phyloP scores from a whole-genome alignment of 2,113 vertebrate genomes.

The Archilochus colubris region DNA sequence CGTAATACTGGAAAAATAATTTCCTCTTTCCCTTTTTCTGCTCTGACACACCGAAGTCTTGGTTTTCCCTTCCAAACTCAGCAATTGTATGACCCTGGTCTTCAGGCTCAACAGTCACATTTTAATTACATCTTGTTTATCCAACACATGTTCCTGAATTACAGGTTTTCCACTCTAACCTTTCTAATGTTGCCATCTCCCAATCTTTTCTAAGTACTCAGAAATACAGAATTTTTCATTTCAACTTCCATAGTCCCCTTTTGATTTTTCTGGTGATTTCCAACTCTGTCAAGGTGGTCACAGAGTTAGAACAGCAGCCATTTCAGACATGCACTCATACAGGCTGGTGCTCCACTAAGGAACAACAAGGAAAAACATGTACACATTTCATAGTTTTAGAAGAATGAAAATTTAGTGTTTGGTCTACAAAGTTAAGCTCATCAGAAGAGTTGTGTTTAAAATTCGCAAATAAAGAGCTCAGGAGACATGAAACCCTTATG shows the following conservation, averaged over 20 bases:
- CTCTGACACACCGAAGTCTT: not conserved
- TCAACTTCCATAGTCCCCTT: slow-evolving; percentile 24
- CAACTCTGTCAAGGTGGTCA: not conserved
- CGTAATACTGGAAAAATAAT: not conserved
- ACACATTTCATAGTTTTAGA: not conserved
- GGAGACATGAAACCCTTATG: not conserved
- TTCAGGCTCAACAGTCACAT: not conserved
- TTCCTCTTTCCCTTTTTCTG: slow-evolving; percentile 6
- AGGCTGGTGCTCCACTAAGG: not conserved
- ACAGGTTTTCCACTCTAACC: not conserved
- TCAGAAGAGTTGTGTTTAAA: not conserved
- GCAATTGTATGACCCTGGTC: rapidly evolving
- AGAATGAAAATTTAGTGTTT: not conserved
- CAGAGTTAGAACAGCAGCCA: not conserved
- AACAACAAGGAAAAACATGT: not conserved
- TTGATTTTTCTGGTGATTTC: slow-evolving; percentile 1
- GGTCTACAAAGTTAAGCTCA: not conserved
- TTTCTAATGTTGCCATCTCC: not conserved
- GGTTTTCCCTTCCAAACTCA: not conserved
- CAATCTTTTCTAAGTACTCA: not conserved
- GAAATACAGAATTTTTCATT: not conserved
- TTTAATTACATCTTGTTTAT: not conserved
- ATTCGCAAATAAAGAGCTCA: not conserved
- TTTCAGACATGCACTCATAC: not conserved
- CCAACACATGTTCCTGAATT: not conserved